Percentiles rank a stretch among this genome's conserved stretches.
Evolutionary conservation across 37 sponge, comb jelly and placozoan species (phyloP).

Genomic region (Lycopodina hypogea): DNA sequence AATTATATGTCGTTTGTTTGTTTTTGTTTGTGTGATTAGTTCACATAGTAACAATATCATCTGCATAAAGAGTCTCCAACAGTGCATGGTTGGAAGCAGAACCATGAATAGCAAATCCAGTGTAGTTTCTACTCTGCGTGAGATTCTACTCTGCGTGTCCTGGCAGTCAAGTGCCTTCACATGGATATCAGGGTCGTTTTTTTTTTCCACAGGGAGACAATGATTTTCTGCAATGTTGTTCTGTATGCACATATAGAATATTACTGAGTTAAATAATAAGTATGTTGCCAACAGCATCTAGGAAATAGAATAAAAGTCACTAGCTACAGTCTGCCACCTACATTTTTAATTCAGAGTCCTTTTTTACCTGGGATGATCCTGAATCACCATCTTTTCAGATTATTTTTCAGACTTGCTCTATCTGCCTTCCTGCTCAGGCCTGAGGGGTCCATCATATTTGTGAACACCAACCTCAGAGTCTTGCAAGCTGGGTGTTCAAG

Average conservation of each 20-base stretch:
- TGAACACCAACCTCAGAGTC: conserved; percentile 49
- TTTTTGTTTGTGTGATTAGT: no score
- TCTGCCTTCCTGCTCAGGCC: conserved; percentile 14
- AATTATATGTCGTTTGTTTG: no score
- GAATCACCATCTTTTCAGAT: conserved; percentile 50
- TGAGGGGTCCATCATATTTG: conserved; percentile 29
- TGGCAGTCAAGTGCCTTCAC: conserved; percentile 23
- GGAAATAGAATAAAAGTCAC: no score
- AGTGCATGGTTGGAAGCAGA: neutral
- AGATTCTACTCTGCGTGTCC: conserved; percentile 18
- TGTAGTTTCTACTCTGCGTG: conserved; percentile 43
- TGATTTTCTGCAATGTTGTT: conserved; percentile 11
- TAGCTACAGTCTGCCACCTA: no score
- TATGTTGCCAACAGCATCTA: no score
- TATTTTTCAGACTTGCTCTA: conserved; percentile 10
- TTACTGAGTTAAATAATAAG: conserved; percentile 21
- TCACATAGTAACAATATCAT: conserved; percentile 63
- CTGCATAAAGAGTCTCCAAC: conserved; percentile 47
- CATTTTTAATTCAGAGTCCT: no score
- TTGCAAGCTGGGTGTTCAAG: no score
- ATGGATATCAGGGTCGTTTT: conserved; percentile 2
- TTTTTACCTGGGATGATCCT: conserved; percentile 43
- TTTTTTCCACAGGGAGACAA: conserved; percentile 21
- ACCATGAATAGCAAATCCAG: conserved; percentile 31
- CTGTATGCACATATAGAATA: conserved; percentile 11